Evolutionary conservation across 2,888 invertebrate genomes (phyloP).

Genomic region (Helobdella robusta): DNA sequence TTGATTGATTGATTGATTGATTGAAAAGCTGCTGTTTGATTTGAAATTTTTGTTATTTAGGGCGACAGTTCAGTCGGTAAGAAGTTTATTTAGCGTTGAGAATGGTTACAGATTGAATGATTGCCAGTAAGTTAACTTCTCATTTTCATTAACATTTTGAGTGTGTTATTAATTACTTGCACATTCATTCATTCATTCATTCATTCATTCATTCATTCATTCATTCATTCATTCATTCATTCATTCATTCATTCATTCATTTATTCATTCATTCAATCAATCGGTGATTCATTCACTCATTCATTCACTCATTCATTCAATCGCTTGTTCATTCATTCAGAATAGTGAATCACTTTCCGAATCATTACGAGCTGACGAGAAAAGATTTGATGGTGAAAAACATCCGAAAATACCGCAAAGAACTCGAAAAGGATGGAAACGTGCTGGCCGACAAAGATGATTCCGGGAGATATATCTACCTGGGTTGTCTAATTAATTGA

Average conservation of each 20-base stretch:
- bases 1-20: not conserved
- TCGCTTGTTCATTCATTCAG: slow-evolving; percentile 53
- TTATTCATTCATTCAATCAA: too few species aligned
- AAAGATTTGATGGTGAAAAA: slow-evolving; percentile 93
- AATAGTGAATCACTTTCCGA: slow-evolving; percentile 89
- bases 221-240: not conserved
- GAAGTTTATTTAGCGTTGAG: slow-evolving; percentile 81
- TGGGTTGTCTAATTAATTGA: slow-evolving; percentile 40
- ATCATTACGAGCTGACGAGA: slow-evolving; percentile 84
- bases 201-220: not conserved
- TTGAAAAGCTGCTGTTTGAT: too few species aligned
- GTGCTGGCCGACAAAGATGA: slow-evolving; percentile 74
- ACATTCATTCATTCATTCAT: too few species aligned
- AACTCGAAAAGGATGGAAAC: slow-evolving; percentile 80
- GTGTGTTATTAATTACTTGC: not conserved
- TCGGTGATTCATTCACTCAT: too few species aligned
- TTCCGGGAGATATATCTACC: slow-evolving; percentile 46
- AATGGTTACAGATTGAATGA: slow-evolving; percentile 82
- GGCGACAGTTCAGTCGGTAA: slow-evolving; percentile 81
- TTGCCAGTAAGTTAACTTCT: slow-evolving; percentile 64
- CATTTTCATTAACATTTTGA: not conserved
- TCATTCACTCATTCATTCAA: too few species aligned
- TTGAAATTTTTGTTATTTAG: too few species aligned
- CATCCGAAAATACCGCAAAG: slow-evolving; percentile 83
- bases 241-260: too few species aligned